phyloP scores from a whole-genome alignment of 2,888 invertebrate species.

The Orthosia gothica region DNA sequence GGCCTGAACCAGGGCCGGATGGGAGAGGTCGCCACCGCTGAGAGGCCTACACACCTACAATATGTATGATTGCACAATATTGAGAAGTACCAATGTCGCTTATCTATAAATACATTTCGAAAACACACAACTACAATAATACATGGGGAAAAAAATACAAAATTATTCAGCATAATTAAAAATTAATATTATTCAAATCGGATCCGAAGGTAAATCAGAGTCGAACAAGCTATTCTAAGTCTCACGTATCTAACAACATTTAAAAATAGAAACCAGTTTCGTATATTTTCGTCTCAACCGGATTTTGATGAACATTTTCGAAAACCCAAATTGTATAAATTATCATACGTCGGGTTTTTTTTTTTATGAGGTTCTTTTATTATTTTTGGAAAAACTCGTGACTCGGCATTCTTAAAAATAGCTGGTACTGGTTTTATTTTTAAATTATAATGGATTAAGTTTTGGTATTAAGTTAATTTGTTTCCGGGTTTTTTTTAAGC shows the following conservation, averaged over 20 bases:
- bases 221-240: constrained; percentile 6
- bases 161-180: background rate
- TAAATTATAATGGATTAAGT: background rate
- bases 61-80: no score
- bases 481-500: background rate
- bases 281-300: constrained; percentile 36
- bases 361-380: constrained; percentile 18
- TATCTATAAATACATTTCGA: no score
- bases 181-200: constrained; percentile 10
- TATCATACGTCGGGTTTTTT: constrained; percentile 18
- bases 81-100: no score
- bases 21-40: no score
- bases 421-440: background rate
- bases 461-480: background rate
- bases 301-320: constrained; percentile 42
- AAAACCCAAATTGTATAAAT: constrained; percentile 50
- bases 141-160: background rate
- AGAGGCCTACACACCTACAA: no score
- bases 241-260: constrained; percentile 11
- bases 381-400: constrained; percentile 30
- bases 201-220: background rate
- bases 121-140: no score
- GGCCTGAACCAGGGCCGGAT: no score
- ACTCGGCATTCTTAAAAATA: background rate
- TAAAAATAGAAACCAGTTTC: constrained; percentile 49